Percentiles rank a stretch among this genome's conserved stretches.
Evolutionary conservation across 2,888 invertebrate genomes (phyloP).

Genomic region (Oligia latruncula): DNA sequence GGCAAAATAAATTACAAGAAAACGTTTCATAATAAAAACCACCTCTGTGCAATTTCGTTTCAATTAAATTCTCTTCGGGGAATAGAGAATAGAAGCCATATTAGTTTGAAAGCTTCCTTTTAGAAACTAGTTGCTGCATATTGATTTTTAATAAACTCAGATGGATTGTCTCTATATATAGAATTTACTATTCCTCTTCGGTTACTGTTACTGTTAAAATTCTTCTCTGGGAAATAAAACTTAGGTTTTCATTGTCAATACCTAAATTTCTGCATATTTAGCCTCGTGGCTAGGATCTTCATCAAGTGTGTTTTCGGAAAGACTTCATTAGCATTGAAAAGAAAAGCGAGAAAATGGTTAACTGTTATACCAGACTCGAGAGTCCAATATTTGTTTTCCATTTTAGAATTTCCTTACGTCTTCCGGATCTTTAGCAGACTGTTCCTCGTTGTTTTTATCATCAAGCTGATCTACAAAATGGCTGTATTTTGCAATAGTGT

Average conservation of each 20-base stretch:
- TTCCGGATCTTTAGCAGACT: neutral
- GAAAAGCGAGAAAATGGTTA: neutral
- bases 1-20: neutral
- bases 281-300: neutral
- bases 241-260: neutral
- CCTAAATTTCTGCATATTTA: neutral
- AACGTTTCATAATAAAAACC: neutral
- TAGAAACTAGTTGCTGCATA: slow-evolving; percentile 13
- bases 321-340: neutral
- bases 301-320: neutral
- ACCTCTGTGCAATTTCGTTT: neutral
- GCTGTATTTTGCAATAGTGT: neutral
- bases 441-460: neutral
- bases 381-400: neutral
- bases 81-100: neutral
- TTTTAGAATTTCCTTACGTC: neutral
- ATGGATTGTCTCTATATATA: neutral
- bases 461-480: neutral
- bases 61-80: neutral
- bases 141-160: slow-evolving; percentile 49
- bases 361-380: neutral
- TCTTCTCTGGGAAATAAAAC: neutral
- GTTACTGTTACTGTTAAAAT: neutral
- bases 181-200: neutral
- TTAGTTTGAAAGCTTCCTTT: neutral